A percentile compares a stretch with the other conserved stretches of the same genome.
These are phyloP conservation scores for Prionace glauca DNA, from an alignment of 2,797 vertebrate species.

Conservation along the genomic window DNA sequence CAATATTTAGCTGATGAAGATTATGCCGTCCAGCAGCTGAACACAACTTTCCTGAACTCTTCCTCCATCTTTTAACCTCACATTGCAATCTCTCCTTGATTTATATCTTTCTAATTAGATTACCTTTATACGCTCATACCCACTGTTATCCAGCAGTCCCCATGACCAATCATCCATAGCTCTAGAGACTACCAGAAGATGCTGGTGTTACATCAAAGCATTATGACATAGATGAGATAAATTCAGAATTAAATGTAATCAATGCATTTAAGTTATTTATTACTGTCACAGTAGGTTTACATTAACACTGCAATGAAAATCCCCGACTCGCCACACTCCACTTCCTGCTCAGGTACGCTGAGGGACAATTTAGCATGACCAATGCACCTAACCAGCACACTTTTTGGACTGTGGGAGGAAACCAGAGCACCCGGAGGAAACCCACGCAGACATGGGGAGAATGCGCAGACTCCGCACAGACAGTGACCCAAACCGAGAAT, in stretches of 20 bases:
- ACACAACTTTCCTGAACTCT: not conserved
- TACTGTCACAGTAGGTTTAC: too few relatives aligned
- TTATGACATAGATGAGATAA: not conserved
- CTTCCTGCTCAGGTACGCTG: too few relatives aligned
- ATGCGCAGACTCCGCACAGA: too few relatives aligned
- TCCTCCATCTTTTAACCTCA: not conserved
- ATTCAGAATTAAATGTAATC: not conserved
- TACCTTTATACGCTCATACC: not conserved
- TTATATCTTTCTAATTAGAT: not conserved
- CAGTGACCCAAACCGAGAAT: too few relatives aligned
- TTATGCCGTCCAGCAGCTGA: not conserved
- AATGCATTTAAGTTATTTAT: not conserved
- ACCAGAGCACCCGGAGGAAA: too few relatives aligned
- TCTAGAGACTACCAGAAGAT: not conserved
- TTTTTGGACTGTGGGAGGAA: too few relatives aligned
- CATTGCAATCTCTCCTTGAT: too few relatives aligned
- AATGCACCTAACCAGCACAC: too few relatives aligned
- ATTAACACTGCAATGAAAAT: too few relatives aligned
- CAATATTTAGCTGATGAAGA: not conserved
- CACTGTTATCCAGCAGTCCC: not conserved
- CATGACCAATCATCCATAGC: not conserved
- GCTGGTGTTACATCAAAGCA: not conserved
- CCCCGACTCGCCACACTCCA: too few relatives aligned
- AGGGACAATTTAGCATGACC: too few relatives aligned
- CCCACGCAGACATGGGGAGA: too few relatives aligned